Base-by-base conservation (phyloP, 1,140 invertebrate species). In the Oncopodura yosiiana region DNA sequence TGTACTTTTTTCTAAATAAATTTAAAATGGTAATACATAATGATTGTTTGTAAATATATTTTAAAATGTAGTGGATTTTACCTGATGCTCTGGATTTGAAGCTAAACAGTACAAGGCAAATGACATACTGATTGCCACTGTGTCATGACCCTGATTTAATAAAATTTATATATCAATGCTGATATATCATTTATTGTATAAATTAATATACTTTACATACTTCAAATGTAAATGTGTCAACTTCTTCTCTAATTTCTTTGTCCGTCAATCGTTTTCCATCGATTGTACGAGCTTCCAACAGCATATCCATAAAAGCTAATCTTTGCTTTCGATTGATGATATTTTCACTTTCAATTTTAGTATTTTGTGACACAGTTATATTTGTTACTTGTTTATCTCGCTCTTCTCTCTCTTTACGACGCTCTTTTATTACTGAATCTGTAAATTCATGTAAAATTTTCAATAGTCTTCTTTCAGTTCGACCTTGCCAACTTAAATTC, bases 71-170 rank as follows among this genome's bases (percentile, higher is more conserved):
- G n/a, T n/a, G n/a, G n/a, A n/a, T n/a, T n/a, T n/a, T n/a, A n/a
- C 74, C 71, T 83, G 80, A 56, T 86, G 81, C 4, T 88, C 78
- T 41, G 84, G 84, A 66, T 91, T 80, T 49, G 80, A 77, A 3
- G 85, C 87, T 68, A 94, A 80, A 27, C 88, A 71, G 30, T 81
- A 87, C 0, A 92, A 70, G 57, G 86, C 85, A 75, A 89, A 94
- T 64, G 83, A 86, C 23, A 84, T 82, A n/a, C 79, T 87, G 38
- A 86, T 81, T 1, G 87, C 85, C 1, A 90, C 94, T 1, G 91
- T 94, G 66, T 95, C 91, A 68, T 94, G 90, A 23, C 91, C 88
- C n/a, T n/a, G n/a, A n/a, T n/a, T n/a, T n/a, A n/a, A n/a, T n/a
- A n/a, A n/a, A n/a, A n/a, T n/a, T n/a, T n/a, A n/a, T n/a, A n/a